Evolutionary conservation across 2,888 invertebrate species (phyloP), one percentile per base, ranked within the genome.

Genomic region (Drosophila algonquin): DNA sequence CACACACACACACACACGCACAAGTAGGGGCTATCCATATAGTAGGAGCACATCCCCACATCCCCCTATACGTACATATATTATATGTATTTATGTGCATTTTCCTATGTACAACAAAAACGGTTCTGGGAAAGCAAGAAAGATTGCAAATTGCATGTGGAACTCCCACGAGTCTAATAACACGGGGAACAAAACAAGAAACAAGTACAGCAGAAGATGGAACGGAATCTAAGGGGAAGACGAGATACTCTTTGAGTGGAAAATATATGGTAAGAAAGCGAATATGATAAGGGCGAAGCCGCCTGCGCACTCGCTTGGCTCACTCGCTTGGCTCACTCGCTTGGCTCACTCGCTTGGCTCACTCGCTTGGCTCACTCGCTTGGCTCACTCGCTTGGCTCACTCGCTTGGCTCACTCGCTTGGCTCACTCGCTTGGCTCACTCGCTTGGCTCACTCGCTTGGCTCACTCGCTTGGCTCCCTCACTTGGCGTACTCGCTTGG

Each of bases 141-240:
- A 81, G 77, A 80, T 81, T 78, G 75, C 75, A 84, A 84, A 84
- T 81, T 87, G 82, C 75, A 84, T 69, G 76, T 61, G 74, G 53
- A 74, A 58, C 63, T 84, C 82, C 79, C 84, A 68, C 46, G 84
- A 75, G 87, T 81, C 87, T 81, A 81, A 87, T 86, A 80, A 79
- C 64, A 63, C 55, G 61, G 67, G 30, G 30, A 56, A 35, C 35
- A 68, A 56, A 71, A 67, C 52, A 68, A 71, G 63, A 76, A 64
- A 63, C 12, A 35, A 35, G 35, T 12, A 75, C 5, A 65, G 73
- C 73, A 62, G 60, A 64, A 64, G 51, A 21, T 56, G 45, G 9
- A 45, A 45, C 48, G 55, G 7, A 0, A 2, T 8, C 9, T 1
- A 27, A 1, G 45, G 6, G 56, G 62, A 59, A 50, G 9, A 0